phyloP scores from a whole-genome alignment of 2,113 vertebrate genomes.

The Crypturellus undulatus region DNA sequence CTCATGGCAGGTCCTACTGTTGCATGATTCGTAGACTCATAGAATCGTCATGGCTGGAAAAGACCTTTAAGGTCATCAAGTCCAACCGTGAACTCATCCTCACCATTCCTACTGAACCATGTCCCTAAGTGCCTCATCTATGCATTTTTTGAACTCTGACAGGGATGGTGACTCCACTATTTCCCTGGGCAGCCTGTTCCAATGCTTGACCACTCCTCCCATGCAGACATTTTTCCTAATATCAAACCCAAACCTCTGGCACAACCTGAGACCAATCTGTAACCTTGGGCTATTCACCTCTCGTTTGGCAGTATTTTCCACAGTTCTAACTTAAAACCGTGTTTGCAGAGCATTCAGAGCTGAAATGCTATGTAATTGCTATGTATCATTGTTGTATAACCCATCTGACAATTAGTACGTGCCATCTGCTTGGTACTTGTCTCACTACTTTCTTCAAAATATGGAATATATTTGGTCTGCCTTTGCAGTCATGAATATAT shows the following conservation, averaged over 20 bases:
- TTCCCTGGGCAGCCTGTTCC: too few species aligned
- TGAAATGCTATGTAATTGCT: not conserved
- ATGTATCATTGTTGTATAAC: not conserved
- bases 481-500: constrained; percentile 5
- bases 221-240: too few species aligned
- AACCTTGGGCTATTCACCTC: not conserved
- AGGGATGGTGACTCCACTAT: too few species aligned
- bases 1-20: not conserved
- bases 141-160: too few species aligned
- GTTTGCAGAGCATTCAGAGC: constrained; percentile 7
- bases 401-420: constrained; percentile 5
- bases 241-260: too few species aligned
- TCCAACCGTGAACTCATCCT: too few species aligned
- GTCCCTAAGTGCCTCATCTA: too few species aligned
- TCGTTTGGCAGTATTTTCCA: not conserved
- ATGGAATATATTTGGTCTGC: not conserved
- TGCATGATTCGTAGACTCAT: too few species aligned
- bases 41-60: too few species aligned
- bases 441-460: not conserved
- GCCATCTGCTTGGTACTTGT: constrained; percentile 4
- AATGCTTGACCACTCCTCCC: too few species aligned
- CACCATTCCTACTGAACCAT: too few species aligned
- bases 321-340: not conserved
- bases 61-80: too few species aligned
- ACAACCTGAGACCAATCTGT: not conserved